Evolutionary conservation across 2,113 vertebrate genomes (phyloP), one percentile per base, ranked within the genome.

Genomic region (Atractosteus spatula): DNA sequence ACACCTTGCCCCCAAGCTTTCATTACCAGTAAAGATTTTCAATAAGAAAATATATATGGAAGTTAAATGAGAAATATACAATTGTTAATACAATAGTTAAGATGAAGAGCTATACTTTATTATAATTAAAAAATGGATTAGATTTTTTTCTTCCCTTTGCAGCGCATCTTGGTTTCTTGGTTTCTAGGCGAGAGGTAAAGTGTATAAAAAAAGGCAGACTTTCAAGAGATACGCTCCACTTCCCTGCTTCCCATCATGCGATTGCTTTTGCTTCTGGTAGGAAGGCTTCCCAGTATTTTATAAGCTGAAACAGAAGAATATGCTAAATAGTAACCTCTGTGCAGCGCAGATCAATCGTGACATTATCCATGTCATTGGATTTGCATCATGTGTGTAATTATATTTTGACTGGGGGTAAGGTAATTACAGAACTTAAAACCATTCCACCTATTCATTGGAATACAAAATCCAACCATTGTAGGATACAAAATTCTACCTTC

Each of bases 211-310:
- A 89, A 87, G 91, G 91, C 92, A 91, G 88, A 86, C 88, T 81
- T 88, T 69, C 78, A 17, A 64, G 73, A 69, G 16, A 29, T 77
- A 88, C 73, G 66, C 17, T 71, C 79, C 77, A 3, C 71, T 73
- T 71, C 59, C 80, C 76, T 47, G 41, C 68, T 82, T 42, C 76
- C 62, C 3, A 57, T 95, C 94, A 99, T 69, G 96, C 97, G 83
- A 99, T 99, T 68, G 96, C 97, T 91, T 98, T 99, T 4, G 97
- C 97, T 85, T 99, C 97, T 0, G 97, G 97, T 65, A 99, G 85
- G 89, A 99, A 99, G 0, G 96, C 94, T 86, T 99, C 97, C 97
- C 97, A 99, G 85, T 97, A 98, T 80, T 99, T 99, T 74, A 96
- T 95, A 83, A 99, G 86, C 97, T 99, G 89, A 0, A 77, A 68